These are phyloP conservation scores for Caenorhabditis zanzibari DNA, from an alignment of 2,888 invertebrate species.

Conservation along the genomic window DNA sequence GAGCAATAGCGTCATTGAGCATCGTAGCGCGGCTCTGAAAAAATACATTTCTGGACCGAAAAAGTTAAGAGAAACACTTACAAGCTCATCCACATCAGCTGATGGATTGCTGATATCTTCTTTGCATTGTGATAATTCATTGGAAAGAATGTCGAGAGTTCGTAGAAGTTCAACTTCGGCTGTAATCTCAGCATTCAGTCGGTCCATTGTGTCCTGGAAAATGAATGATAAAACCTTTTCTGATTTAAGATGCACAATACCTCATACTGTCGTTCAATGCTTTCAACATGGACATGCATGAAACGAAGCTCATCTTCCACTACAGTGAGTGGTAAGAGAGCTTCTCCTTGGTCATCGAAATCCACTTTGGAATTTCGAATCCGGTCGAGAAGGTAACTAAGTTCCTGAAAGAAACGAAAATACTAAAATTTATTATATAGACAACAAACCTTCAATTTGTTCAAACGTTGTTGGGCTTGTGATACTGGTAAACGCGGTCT, in stretches of 20 bases:
- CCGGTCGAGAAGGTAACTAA: constrained; percentile 41
- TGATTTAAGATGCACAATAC: constrained; percentile 26
- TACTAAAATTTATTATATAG: neutral
- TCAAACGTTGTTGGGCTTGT: constrained; percentile 55
- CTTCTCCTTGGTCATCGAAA: constrained; percentile 59
- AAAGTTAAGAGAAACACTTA: constrained; percentile 33
- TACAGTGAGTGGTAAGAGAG: constrained; percentile 69
- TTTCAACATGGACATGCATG: constrained; percentile 77
- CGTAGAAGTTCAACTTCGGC: constrained; percentile 73
- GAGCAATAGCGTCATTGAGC: constrained; percentile 72
- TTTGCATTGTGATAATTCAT: constrained; percentile 70
- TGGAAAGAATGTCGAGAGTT: constrained; percentile 68
- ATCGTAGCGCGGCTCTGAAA: constrained; percentile 72
- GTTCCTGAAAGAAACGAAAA: constrained; percentile 36
- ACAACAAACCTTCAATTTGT: constrained; percentile 55
- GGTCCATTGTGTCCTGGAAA: constrained; percentile 74
- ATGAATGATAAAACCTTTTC: too few species aligned
- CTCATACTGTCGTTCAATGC: constrained; percentile 73
- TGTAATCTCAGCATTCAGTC: constrained; percentile 68
- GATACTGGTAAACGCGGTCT: constrained; percentile 54
- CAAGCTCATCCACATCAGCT: constrained; percentile 58
- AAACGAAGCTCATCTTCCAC: constrained; percentile 77
- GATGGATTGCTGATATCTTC: constrained; percentile 67
- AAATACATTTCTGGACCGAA: neutral
- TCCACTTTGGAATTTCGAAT: constrained; percentile 49